phyloP scores from a whole-genome alignment of 2,888 invertebrate genomes.

The Drosophila recens region DNA sequence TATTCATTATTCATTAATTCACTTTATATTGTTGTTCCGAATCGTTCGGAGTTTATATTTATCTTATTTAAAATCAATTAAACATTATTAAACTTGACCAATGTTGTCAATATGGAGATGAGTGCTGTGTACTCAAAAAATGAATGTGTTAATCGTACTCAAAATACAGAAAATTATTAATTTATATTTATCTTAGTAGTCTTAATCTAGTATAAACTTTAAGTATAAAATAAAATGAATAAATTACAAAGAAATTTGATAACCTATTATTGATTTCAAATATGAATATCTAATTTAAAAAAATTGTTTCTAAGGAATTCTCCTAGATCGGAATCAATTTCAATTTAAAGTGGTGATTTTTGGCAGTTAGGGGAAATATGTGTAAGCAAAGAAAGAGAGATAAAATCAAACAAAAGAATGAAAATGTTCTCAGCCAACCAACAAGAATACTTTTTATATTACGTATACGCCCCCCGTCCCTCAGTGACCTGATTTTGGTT shows the following conservation, averaged over 20 bases:
- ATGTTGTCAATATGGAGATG: not conserved
- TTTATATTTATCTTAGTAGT: too few relatives aligned
- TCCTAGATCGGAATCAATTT: not conserved
- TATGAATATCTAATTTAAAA: not conserved
- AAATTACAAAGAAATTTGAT: too few relatives aligned
- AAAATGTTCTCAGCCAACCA: slow-evolving; percentile 34
- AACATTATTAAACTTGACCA: slow-evolving; percentile 53
- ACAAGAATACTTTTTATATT: slow-evolving; percentile 44
- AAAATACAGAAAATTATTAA: not conserved
- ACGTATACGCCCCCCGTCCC: slow-evolving; percentile 48
- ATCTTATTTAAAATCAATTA: slow-evolving; percentile 58
- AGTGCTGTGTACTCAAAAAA: not conserved
- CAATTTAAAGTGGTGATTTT: slow-evolving; percentile 5
- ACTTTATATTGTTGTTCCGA: slow-evolving; percentile 36
- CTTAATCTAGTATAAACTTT: too few relatives aligned
- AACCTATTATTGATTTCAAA: not conserved
- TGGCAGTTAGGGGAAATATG: slow-evolving; percentile 3
- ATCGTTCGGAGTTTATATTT: slow-evolving; percentile 13
- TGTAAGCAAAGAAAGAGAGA: slow-evolving; percentile 12
- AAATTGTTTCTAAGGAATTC: not conserved
- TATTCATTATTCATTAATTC: slow-evolving; percentile 62
- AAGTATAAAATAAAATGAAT: too few relatives aligned
- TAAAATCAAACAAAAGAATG: slow-evolving; percentile 48
- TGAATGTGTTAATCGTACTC: not conserved
- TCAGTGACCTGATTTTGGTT: slow-evolving; percentile 73